A percentile compares a stretch with the other conserved stretches of the same genome.
Conservation (phyloP, 1,140 invertebrate species). For the Bombus terrestris region DNA sequence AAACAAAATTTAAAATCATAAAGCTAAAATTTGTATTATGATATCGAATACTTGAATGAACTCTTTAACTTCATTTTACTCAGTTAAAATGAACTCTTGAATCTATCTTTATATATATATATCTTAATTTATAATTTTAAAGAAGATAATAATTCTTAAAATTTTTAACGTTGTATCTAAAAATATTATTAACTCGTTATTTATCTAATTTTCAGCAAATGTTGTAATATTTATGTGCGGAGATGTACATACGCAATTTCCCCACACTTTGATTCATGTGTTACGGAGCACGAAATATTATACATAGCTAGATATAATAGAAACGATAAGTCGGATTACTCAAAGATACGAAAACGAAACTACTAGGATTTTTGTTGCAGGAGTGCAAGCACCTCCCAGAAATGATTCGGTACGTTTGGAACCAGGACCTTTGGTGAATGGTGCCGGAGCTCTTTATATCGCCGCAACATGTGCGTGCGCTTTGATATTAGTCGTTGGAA, state of each 20-base stretch:
- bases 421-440: conserved; percentile 85
- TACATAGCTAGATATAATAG: neutral
- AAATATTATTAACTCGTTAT: neutral
- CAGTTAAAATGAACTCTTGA: too few species aligned
- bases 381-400: conserved; percentile 83
- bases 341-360: neutral
- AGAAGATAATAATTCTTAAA: neutral
- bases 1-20: too few species aligned
- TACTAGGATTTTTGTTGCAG: conserved; percentile 71
- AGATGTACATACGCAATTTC: neutral
- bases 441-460: conserved; percentile 88
- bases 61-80: too few species aligned
- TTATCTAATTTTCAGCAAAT: neutral
- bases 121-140: neutral
- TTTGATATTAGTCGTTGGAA: conserved; percentile 88
- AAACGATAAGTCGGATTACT: neutral
- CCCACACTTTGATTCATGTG: neutral
- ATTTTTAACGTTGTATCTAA: neutral
- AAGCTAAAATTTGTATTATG: too few species aligned
- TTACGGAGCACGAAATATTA: neutral
- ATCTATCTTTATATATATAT: too few species aligned
- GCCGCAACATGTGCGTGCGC: conserved; percentile 91
- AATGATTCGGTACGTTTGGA: conserved; percentile 86
- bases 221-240: neutral
- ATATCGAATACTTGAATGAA: too few species aligned